Base-by-base conservation (phyloP, 2,797 vertebrate genomes). In the Semotilus atromaculatus region DNA sequence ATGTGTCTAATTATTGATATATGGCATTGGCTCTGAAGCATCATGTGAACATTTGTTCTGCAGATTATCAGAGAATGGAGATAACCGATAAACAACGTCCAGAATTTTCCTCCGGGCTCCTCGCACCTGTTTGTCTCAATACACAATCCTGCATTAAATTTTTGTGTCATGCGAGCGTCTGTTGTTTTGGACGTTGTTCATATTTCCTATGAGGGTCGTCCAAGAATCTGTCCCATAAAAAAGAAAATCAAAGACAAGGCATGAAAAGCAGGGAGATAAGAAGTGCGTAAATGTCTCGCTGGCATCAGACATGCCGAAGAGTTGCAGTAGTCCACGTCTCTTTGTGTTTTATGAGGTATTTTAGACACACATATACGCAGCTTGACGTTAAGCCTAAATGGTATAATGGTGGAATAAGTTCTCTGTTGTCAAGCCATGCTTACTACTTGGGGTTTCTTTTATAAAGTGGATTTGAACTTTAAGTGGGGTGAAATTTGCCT, bases 151-250 rank as follows among this genome's bases (percentile, higher is more conserved):
- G 60, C 76, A 55, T 83, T 85, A 26, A 84, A 73, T 86, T 90
- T 80, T 21, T 70, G 76, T 88, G 79, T 82, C 45, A 79, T 86
- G 34, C 70, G 84, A 73, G 11, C 19, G 58, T 77, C 75, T 80
- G 78, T 87, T 87, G 73, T 80, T 86, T 80, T 82, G 85, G 51
- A 84, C 68, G 6, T 53, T 70, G 51, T 81, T 86, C 81, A 87
- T 83, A 66, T 79, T 82, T 88, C 51, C 79, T 82, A 81, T 86
- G 74, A 86, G 80, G 58, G 40, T 51, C 38, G 34, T 89, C 86
- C 89, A 89, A 86, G 68, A 82, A 83, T 3, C 77, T 85, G 82
- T 85, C 87, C 75, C 75, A 82, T 87, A 84, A 82, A 87, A 87
- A 53, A 83, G 66, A 86, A 81, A 85, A 88, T 88, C 75, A 86